Conservation (phyloP, 2,113 vertebrate genomes). For the Apus apus region DNA sequence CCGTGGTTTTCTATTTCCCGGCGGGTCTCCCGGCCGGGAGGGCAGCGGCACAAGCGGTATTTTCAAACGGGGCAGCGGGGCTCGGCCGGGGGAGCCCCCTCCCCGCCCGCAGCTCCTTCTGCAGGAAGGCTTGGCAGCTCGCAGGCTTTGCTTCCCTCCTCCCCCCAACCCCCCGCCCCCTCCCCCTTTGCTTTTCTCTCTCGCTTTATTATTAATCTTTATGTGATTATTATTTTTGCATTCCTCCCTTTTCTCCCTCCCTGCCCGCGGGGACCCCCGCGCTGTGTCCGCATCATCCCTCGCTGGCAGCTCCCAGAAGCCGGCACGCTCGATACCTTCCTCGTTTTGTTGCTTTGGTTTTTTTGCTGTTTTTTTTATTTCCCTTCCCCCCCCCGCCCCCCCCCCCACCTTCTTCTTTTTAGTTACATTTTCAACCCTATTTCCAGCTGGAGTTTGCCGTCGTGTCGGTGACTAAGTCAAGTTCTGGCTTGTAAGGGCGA, state of each 20-base stretch:
- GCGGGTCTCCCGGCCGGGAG: too few species aligned
- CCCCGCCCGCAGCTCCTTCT: background rate
- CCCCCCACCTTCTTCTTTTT: fast-evolving
- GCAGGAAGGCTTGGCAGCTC: background rate
- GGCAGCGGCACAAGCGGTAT: background rate
- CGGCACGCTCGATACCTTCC: background rate
- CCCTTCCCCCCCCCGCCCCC: too few species aligned
- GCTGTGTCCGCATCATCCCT: background rate
- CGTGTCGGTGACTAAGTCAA: constrained; percentile 31
- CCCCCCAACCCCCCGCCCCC: too few species aligned
- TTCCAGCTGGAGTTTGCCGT: constrained; percentile 48
- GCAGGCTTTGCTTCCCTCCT: background rate
- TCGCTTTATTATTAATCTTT: background rate
- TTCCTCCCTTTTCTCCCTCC: too few species aligned
- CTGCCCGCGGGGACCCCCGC: background rate
- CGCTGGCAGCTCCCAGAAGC: background rate
- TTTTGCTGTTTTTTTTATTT: background rate
- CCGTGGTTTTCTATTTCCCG: too few species aligned
- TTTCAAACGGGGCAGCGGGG: background rate
- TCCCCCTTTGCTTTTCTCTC: background rate
- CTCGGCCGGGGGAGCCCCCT: background rate
- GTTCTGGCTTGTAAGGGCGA: constrained; percentile 55
- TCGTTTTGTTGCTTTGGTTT: too few species aligned
- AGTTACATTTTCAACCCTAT: background rate
- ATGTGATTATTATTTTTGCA: background rate